Conservation (phyloP, 1,140 invertebrate genomes). For the Maniola jurtina region DNA sequence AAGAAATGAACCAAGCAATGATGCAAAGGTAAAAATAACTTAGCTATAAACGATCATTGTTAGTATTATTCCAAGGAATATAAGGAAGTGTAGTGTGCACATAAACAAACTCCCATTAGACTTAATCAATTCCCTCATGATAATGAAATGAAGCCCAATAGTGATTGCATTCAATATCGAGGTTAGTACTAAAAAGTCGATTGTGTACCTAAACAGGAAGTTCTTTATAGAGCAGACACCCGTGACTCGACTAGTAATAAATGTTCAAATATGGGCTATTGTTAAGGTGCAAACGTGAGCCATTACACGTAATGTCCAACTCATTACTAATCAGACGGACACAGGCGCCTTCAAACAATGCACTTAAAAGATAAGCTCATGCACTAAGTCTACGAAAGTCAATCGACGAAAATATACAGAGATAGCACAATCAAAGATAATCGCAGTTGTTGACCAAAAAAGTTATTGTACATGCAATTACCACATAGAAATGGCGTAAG, state of each 20-base stretch:
- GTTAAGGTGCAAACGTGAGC: slow-evolving; percentile 33
- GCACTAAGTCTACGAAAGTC: background rate
- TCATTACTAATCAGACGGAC: slow-evolving; percentile 25
- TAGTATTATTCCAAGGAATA: background rate
- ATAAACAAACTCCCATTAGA: slow-evolving; percentile 6
- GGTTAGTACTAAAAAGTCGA: slow-evolving; percentile 48
- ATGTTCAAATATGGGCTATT: slow-evolving; percentile 32
- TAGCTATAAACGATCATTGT: background rate
- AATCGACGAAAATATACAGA: background rate
- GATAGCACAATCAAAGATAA: no score
- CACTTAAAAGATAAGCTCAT: slow-evolving; percentile 10
- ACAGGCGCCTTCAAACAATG: slow-evolving; percentile 24
- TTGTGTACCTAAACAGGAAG: slow-evolving; percentile 64
- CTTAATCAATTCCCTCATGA: slow-evolving; percentile 10
- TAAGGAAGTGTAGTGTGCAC: background rate
- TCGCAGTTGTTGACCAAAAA: no score
- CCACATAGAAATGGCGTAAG: background rate
- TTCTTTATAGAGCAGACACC: slow-evolving; percentile 46
- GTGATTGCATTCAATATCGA: slow-evolving; percentile 43
- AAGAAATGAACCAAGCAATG: background rate
- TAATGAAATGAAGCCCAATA: slow-evolving; percentile 7
- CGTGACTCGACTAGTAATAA: slow-evolving; percentile 57
- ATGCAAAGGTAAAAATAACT: background rate
- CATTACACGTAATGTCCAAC: slow-evolving; percentile 32
- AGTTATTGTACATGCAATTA: background rate